Evolutionary conservation across 2,888 invertebrate genomes (phyloP).

Genomic region (Mantis religiosa): DNA sequence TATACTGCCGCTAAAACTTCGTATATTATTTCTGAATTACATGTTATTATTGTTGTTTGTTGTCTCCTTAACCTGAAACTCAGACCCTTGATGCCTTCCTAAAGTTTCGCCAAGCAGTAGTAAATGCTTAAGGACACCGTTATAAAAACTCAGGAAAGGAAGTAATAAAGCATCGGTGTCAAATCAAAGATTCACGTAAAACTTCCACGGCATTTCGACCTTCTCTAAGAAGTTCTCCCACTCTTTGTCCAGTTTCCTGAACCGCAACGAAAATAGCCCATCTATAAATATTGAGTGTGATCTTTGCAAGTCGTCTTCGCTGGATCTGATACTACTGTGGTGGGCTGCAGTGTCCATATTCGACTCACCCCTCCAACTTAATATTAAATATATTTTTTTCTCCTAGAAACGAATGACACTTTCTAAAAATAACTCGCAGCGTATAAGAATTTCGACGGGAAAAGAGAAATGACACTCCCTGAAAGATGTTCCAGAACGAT

Average conservation of each 20-base stretch:
- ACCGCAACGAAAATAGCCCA: background rate
- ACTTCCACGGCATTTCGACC: background rate
- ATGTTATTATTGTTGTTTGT: no score
- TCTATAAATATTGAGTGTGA: background rate
- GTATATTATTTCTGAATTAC: no score
- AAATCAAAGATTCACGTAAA: background rate
- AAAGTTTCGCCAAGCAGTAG: no score
- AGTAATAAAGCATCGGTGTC: no score
- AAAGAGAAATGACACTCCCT: background rate
- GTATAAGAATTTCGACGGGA: background rate
- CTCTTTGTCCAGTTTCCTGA: background rate
- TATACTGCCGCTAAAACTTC: no score
- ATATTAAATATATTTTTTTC: background rate
- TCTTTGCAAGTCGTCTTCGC: background rate
- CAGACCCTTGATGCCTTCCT: no score
- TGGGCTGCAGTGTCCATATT: background rate
- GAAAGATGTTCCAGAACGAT: background rate
- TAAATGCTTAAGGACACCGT: no score
- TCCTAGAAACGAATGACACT: background rate
- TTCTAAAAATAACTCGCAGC: background rate
- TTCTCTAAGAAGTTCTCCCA: background rate
- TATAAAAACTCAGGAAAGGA: no score
- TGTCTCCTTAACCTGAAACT: no score
- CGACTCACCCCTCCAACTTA: background rate
- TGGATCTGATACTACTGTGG: background rate